Evolutionary conservation across 2,797 vertebrate species (phyloP), one percentile per base, ranked within the genome.

Genomic region (Pygocentrus nattereri): DNA sequence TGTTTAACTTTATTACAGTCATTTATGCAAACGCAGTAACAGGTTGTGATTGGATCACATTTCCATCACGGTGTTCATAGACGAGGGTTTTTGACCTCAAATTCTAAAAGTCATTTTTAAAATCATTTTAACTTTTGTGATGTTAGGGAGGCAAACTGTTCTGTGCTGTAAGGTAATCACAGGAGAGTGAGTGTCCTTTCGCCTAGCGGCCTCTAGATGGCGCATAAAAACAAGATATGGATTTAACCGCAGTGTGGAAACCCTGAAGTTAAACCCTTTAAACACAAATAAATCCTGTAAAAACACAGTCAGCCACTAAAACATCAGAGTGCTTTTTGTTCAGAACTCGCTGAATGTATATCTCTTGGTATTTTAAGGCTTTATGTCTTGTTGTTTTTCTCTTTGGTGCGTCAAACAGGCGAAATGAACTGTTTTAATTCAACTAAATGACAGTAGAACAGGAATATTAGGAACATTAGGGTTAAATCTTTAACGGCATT

Each of bases 201-300:
- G 47, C 27, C 41, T 18, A 81, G 25, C 69, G 34, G 69, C 80
- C 94, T 91, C 91, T 90, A 93, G 94, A 88, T 93, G 93, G 94
- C 76, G 82, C 25, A 80, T 86, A 76, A 49, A 81, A 30, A 85
- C 85, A 87, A 91, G 75, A 41, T 59, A 38, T 89, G 82, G 83
- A 85, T 58, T 23, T 21, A 38, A n/a, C 18, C n/a, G n/a, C n/a
- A n/a, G n/a, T 44, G 23, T 12, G 1, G 15, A 77, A 74, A 71
- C 27, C 27, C 16, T 21, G 16, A 6, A 10, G 5, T 31, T 64
- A 31, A 64, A 64, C 6, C 12, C 27, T 61, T 25, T 25, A 30
- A 13, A 62, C 4, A 18, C 12, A 64, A 2, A 64, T 3, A 7
- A 6, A 64, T 11, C 58, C 23, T 64, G 64, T 19, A 64, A 34